phyloP scores from a whole-genome alignment of 1,140 invertebrate species.

The Hylyphantes graminicola region DNA sequence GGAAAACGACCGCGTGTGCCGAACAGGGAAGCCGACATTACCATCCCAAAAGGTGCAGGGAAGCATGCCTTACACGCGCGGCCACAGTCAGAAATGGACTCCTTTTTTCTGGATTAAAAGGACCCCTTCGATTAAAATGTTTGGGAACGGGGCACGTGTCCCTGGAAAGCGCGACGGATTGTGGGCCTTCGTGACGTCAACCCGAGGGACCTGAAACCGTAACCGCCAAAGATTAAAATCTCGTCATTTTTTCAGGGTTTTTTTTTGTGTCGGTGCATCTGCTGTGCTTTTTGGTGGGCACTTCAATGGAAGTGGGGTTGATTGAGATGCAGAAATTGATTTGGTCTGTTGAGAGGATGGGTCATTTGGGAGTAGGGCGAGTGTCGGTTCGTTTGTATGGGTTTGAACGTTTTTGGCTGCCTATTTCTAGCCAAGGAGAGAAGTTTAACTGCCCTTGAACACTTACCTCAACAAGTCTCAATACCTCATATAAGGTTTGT shows the following conservation, averaged over 20 bases:
- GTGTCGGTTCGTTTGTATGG: neutral
- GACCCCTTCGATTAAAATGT: conserved; percentile 43
- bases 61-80: conserved; percentile 21
- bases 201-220: conserved; percentile 36
- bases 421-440: too few relatives aligned
- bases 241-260: conserved; percentile 9
- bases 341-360: conserved; percentile 7
- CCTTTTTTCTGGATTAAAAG: conserved; percentile 52
- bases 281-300: conserved; percentile 16
- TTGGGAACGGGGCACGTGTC: conserved; percentile 52
- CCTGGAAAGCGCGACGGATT: conserved; percentile 44
- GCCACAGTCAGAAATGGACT: conserved; percentile 45
- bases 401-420: neutral
- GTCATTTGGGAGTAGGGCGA: conserved; percentile 2
- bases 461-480: neutral
- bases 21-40: conserved; percentile 7
- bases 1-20: too few relatives aligned
- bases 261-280: conserved; percentile 26
- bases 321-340: conserved; percentile 31
- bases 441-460: too few relatives aligned
- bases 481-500: neutral
- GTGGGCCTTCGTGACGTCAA: conserved; percentile 37
- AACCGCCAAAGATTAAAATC: conserved; percentile 55
- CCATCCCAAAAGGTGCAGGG: conserved; percentile 48
- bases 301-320: neutral